Evolutionary conservation across 2,113 vertebrate genomes (phyloP), one percentile per base, ranked within the genome.

Genomic region (Acinonyx jubatus): DNA sequence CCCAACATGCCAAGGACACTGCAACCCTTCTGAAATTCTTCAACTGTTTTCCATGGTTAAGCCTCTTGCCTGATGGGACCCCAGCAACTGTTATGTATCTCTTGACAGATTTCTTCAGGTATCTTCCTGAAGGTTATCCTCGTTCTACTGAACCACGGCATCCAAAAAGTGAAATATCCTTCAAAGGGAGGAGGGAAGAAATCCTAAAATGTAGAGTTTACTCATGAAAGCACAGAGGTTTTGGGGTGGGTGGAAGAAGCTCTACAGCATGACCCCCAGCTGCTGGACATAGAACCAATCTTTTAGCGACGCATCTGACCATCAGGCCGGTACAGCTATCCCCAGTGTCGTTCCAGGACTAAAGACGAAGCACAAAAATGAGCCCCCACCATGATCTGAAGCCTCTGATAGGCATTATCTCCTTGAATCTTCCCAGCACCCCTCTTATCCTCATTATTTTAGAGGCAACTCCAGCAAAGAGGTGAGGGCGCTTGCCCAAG

Each of bases 231-330:
- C 10, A 76, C 68, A 66, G 45, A 15, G 25, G 36, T 7, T 10
- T 48, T 63, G 76, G 25, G 81, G 55, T 11, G 23, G 19, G 8
- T 0, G 0, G 29, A 29, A 48, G 55, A 69, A 15, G 50, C 10
- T 12, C 18, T 29, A 12, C 57, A 55, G 7, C 16, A 10, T 9
- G 50, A 27, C 79, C 31, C 3, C 23, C 13, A 41, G 14, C 11
- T 29, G 19, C 25, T 12, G n/a, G 33, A 38, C 33, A 18, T 0
- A 5, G 36, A 25, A n/a, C 14, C 45, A 29, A 8, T 7, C 21
- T 76, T 76, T 38, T 23, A 48, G 45, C 2, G 29, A 45, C 8
- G 7, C 55, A 25, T 18, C 21, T 36, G 45, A 38, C n/a, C 8
- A 21, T 31, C 11, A 9, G n/a, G 65, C 21, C 52, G 50, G 71